Conservation (phyloP, 2,113 vertebrate genomes). For the Ornithorhynchus anatinus region DNA sequence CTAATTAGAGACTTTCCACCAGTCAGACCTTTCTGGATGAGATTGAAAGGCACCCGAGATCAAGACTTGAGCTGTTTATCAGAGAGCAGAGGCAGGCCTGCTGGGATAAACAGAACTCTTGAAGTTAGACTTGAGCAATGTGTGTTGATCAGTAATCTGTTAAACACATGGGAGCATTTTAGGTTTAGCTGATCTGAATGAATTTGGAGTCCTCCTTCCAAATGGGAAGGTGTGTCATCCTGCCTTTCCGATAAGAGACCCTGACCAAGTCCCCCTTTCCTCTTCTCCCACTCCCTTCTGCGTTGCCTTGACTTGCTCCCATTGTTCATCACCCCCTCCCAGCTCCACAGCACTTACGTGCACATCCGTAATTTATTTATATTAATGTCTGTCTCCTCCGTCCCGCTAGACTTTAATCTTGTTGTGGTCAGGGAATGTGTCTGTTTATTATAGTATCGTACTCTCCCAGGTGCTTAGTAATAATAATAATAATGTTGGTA, state of each 20-base stretch:
- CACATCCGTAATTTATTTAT: too few species aligned
- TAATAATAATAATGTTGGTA: too few species aligned
- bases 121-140: slow-evolving; percentile 35
- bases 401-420: too few species aligned
- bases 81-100: slow-evolving; percentile 10
- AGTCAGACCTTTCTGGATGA: slow-evolving; percentile 29
- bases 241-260: neutral
- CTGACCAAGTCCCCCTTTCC: too few species aligned
- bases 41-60: slow-evolving; percentile 29
- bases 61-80: slow-evolving; percentile 17
- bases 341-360: too few species aligned
- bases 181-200: slow-evolving; percentile 35
- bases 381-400: too few species aligned
- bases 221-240: slow-evolving; percentile 1
- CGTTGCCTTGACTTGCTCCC: too few species aligned
- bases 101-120: slow-evolving; percentile 23
- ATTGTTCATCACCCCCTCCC: too few species aligned
- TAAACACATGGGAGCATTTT: slow-evolving; percentile 30
- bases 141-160: slow-evolving; percentile 35
- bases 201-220: neutral
- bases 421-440: too few species aligned
- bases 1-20: slow-evolving; percentile 35
- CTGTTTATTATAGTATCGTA: too few species aligned
- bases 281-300: too few species aligned
- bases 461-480: too few species aligned